Percentiles rank a stretch among this genome's conserved stretches.
Conservation (phyloP, 2,797 vertebrate genomes). For the Cyclura pinguis region DNA sequence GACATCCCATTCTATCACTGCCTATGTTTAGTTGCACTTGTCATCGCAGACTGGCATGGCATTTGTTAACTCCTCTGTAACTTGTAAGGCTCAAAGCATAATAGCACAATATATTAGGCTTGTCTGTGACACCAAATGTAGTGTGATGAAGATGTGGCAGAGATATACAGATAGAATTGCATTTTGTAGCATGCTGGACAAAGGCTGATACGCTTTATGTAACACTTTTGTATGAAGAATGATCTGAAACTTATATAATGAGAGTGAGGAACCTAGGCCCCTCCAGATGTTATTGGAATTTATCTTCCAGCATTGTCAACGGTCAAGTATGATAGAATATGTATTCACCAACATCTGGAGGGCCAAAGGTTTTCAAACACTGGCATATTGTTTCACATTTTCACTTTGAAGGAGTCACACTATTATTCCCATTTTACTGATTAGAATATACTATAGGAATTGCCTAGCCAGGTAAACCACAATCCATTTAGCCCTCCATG, state of each 20-base stretch:
- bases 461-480: not conserved
- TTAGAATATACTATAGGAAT: not conserved
- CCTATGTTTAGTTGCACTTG: slow-evolving; percentile 21
- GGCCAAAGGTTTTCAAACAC: not conserved
- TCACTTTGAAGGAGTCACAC: not conserved
- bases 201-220: no score
- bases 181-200: not conserved
- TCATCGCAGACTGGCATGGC: not conserved
- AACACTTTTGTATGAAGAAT: not conserved
- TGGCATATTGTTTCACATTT: not conserved
- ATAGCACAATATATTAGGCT: not conserved
- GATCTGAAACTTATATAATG: not conserved
- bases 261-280: not conserved
- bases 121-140: not conserved
- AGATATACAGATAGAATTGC: not conserved
- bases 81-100: not conserved
- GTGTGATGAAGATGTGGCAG: not conserved
- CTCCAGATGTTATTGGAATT: not conserved
- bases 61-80: slow-evolving; percentile 13
- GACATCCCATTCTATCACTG: not conserved
- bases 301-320: not conserved
- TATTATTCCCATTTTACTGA: not conserved
- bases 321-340: not conserved
- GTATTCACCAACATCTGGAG: not conserved
- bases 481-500: no score